These are phyloP conservation scores for Cassiopea andromeda DNA, from an alignment of 30 jellyfish, hydroid and myxozoan species.

Conservation along the genomic window DNA sequence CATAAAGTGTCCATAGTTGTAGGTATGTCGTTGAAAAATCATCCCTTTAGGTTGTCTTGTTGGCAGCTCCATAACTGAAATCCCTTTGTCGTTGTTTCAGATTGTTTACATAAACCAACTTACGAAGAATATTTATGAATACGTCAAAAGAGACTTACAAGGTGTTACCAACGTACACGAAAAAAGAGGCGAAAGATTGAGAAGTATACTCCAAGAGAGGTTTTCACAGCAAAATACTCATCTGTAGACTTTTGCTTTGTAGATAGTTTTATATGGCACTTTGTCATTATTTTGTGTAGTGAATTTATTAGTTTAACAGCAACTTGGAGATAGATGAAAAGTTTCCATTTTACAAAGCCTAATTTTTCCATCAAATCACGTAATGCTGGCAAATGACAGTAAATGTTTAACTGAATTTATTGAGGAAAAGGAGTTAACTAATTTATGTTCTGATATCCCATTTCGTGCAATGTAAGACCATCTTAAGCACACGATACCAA, in stretches of 20 bases:
- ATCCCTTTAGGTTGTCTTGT: not conserved
- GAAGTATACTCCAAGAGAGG: constrained; percentile 4
- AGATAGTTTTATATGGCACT: no score
- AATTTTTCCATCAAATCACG: no score
- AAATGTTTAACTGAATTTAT: no score
- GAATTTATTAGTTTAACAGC: no score
- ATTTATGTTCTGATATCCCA: no score
- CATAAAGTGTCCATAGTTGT: not conserved
- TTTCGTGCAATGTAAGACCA: no score
- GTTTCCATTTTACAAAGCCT: no score
- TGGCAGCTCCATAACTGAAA: not conserved
- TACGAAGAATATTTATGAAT: constrained; percentile 59
- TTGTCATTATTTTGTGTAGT: no score
- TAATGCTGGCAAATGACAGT: no score
- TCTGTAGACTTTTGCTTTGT: not conserved
- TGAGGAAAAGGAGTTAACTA: no score
- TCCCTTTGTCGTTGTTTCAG: constrained; percentile 16
- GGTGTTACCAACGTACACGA: constrained; percentile 52
- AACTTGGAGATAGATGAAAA: no score
- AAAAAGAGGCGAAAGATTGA: constrained; percentile 46
- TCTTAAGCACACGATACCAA: no score
- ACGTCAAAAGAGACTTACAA: constrained; percentile 58
- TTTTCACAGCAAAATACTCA: not conserved
- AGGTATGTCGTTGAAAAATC: not conserved
- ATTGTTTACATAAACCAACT: constrained; percentile 66